Base-by-base conservation (phyloP, 1,140 invertebrate species). In the Drosophila simulans region DNA sequence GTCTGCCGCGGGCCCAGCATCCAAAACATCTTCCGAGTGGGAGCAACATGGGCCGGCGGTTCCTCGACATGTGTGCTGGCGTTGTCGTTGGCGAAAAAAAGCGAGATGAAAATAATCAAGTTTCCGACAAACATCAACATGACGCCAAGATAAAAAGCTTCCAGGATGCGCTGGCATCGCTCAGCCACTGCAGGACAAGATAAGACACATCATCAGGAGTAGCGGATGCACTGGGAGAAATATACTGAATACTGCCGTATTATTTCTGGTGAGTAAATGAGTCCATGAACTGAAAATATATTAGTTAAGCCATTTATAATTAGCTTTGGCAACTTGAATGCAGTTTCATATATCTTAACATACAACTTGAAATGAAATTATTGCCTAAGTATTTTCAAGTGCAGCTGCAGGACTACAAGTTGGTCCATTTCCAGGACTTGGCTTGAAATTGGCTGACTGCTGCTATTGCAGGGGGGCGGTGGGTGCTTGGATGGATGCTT, bases 91-190 rank as follows among this genome's bases (percentile, higher is more conserved):
- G 40, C 39, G 39, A 57, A 42, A 56, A 72, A 72, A 55, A 75
- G 76, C 78, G 49, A 58, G 77, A 76, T 63, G 60, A 89, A 88
- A 89, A 88, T 88, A 88, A 88, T 88, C 84, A 88, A 88, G 84
- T 88, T 88, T 88, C 84, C 84, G 84, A 88, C 84, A 89, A 88
- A 89, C 84, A 88, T 88, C 84, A 89, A 88, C 84, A 88, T 88
- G 84, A 89, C 84, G 84, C 84, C 84, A 80, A 88, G 84, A 89
- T 89, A 88, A 88, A 88, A 88, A 89, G 76, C 76, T 84, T 76
- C 63, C 76, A 88, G 80, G 80, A 88, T 89, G 80, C 84, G 80
- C 78, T 46, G 66, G 57, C 73, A 70, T 79, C 54, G 75, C 78
- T 77, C 75, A 68, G 79, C 58, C 75, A 76, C 55, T 69, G 79